Base-by-base conservation (phyloP, 2,888 invertebrate species). In the Deilephila porcellus region DNA sequence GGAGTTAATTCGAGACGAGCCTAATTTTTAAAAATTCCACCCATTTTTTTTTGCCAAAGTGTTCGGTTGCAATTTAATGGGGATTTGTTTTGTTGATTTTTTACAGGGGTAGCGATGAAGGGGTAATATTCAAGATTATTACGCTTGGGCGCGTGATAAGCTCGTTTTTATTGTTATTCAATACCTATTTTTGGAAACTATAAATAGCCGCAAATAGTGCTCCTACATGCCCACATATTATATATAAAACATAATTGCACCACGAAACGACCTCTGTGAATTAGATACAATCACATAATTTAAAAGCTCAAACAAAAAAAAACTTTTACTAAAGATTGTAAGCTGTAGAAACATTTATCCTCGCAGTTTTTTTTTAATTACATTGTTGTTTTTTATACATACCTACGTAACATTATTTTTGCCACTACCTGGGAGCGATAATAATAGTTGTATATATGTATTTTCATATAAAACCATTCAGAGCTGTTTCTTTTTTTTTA, bases 61-160 rank as follows among this genome's bases (percentile, higher is more conserved):
- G 86, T 92, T 85, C 82, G 86, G 92, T 93, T 91, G 84, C 93
- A 85, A 88, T 92, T 91, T 92, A 91, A 93, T 91, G 85, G 87
- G 89, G 83, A 84, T 83, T 85, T 83, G 82, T 84, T 82, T 80
- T 82, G 81, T 88, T 86, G 84, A 80, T 87, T 88, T 85, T 83
- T 78, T 79, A 19, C 45, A 77, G 82, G 83, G 82, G 81, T 82
- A 78, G 78, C 77, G 77, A 73, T 75, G 75, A 78, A 87, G 87
- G 83, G 85, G 86, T 92, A 92, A 91, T 90, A 8, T 63, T 63
- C 37, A 17, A 52, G 20, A 71, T 71, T 71, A 71, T 71, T 32
- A 32, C 56, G 59, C 53, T 29, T 11, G 59, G 56, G 32, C n/a
- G 32, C 4, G 25, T 67, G 67, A 67, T 67, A 52, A 52, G 67